Conservation (phyloP, 2,797 vertebrate genomes). For the Diplodus puntazzo region DNA sequence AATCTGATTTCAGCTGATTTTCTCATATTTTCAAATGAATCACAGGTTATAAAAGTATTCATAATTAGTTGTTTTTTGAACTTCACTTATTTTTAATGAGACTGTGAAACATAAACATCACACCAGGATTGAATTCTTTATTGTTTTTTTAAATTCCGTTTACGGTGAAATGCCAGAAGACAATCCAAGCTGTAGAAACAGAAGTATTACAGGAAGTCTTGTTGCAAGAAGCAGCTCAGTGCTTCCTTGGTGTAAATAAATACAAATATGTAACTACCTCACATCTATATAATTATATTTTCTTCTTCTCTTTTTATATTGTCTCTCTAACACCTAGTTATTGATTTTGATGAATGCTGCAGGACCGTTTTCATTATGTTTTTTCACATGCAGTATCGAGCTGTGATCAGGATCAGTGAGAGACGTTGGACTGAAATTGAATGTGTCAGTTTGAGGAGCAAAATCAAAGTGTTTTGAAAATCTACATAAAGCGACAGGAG, state of each 20-base stretch:
- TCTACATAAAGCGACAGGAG: too few species aligned
- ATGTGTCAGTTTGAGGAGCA: too few species aligned
- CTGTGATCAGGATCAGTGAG: background rate
- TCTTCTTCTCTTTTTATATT: too few species aligned
- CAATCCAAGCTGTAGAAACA: background rate
- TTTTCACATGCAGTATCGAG: background rate
- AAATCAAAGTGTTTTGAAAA: too few species aligned
- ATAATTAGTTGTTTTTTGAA: too few species aligned
- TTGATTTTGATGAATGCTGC: background rate
- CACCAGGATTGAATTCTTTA: background rate
- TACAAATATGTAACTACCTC: too few species aligned
- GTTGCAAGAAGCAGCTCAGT: too few species aligned
- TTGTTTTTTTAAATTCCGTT: background rate
- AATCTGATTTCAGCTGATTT: background rate
- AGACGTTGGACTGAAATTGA: too few species aligned
- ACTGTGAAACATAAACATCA: background rate
- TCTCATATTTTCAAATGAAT: background rate
- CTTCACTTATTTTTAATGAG: background rate
- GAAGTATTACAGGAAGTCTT: too few species aligned
- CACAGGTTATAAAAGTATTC: too few species aligned
- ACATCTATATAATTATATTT: too few species aligned
- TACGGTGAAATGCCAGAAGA: slow-evolving; percentile 2
- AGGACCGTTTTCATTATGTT: background rate
- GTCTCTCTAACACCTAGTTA: background rate
- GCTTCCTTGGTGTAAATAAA: too few species aligned